Percentiles rank a stretch among this genome's conserved stretches.
Conservation (phyloP, 2,888 invertebrate genomes). For the Hyalella azteca region DNA sequence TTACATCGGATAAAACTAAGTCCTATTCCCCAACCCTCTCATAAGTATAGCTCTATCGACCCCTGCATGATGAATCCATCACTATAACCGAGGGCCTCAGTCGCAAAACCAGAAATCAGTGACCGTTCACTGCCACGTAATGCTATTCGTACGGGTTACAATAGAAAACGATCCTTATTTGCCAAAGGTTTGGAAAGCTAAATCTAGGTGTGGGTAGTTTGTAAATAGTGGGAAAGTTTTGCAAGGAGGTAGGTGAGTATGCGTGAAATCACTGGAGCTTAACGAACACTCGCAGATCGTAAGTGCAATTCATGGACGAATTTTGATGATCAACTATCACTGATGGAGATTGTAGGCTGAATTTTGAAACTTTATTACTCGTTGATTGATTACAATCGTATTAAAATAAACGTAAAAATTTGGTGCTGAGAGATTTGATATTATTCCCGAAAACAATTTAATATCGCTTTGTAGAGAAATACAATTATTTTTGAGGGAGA, state of each 20-base stretch:
- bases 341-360: too few relatives aligned
- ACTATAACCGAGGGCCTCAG: too few relatives aligned
- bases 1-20: constrained; percentile 35
- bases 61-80: background rate
- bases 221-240: constrained; percentile 24
- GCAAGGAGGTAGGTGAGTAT: constrained; percentile 30
- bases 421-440: too few relatives aligned
- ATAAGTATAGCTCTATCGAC: constrained; percentile 15
- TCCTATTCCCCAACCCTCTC: constrained; percentile 11
- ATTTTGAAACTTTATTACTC: too few relatives aligned
- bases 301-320: background rate
- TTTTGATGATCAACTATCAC: background rate
- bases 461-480: too few relatives aligned
- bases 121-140: background rate
- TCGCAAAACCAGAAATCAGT: too few relatives aligned
- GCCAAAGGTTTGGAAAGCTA: too few relatives aligned
- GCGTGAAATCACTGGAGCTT: constrained; percentile 12
- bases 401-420: too few relatives aligned
- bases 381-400: too few relatives aligned
- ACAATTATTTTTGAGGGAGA: too few relatives aligned
- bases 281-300: background rate
- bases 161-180: too few relatives aligned
- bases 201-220: background rate
- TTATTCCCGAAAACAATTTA: too few relatives aligned
- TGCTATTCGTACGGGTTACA: background rate